Evolutionary conservation across 1,140 invertebrate species (phyloP), one percentile per base, ranked within the genome.

Genomic region (Micrasema longulum): DNA sequence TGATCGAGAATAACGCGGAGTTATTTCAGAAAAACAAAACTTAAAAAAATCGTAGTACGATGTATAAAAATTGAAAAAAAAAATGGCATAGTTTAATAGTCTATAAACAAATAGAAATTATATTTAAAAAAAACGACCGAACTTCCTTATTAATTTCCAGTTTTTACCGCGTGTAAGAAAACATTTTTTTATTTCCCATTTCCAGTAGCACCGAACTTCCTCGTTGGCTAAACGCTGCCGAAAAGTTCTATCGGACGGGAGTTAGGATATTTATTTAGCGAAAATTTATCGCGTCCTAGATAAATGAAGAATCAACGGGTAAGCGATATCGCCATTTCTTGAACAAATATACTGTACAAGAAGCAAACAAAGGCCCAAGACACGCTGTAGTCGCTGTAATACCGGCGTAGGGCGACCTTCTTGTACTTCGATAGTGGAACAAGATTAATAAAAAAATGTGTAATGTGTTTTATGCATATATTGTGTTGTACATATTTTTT

Each of bases 291-390:
- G n/a, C 50, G 14, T 53, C 22, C 50, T 23, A n/a, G 22, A 53
- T 53, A 22, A 53, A 23, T 22, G 50, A 11, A 45, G 22, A 53
- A 53, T 53, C 20, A 45, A 14, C 50, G 50, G 50, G 50, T 53
- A 53, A 53, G 22, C 22, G 22, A 53, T 53, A 53, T 31, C 50
- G 50, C 50, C 50, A 23, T 53, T 12, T 53, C 50, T 53, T 22
- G 22, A 53, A 5, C 22, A 53, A 53, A 53, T 23, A 53, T n/a
- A n/a, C n/a, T n/a, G n/a, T 22, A 22, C 14, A 12, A 23, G 26
- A 12, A 0, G 50, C 22, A 53, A 53, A 53, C 50, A 53, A 12
- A 53, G 50, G 10, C 26, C n/a, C 50, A 31, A 11, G 1, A 53
- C 2, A 53, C 10, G 50, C 1, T 7, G 43, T 16, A n/a, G n/a